Percentiles rank a stretch among this genome's conserved stretches.
phyloP scores from a whole-genome alignment of 2,888 invertebrate species.

The Eupithecia vulgata region DNA sequence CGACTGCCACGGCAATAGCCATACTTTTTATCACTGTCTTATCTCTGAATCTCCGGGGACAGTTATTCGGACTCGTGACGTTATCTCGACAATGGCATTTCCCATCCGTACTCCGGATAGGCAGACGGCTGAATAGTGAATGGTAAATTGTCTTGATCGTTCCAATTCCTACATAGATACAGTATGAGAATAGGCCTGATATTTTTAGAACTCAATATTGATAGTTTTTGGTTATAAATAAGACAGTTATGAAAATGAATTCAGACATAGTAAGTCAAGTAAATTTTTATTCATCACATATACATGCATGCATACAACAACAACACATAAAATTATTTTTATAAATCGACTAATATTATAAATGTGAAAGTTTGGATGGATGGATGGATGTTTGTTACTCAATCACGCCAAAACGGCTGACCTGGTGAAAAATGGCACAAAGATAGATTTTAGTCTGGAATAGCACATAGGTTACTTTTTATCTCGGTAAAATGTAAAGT shows the following conservation, averaged over 20 bases:
- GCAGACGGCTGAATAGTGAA: slow-evolving; percentile 22
- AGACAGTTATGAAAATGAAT: neutral
- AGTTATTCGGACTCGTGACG: slow-evolving; percentile 31
- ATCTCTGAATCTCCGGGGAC: slow-evolving; percentile 29
- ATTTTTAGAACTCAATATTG: neutral
- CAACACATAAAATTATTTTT: too few species aligned
- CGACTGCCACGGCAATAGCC: slow-evolving; percentile 15
- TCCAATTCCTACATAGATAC: neutral
- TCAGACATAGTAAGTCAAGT: too few species aligned
- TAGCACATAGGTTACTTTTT: too few species aligned
- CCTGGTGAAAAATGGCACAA: too few species aligned
- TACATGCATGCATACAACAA: too few species aligned
- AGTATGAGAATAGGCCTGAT: neutral
- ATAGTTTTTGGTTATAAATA: neutral
- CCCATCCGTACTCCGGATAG: slow-evolving; percentile 20
- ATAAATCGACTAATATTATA: too few species aligned
- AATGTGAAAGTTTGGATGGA: too few species aligned
- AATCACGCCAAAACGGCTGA: too few species aligned
- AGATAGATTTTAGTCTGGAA: too few species aligned
- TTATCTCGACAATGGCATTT: slow-evolving; percentile 32
- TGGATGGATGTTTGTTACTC: too few species aligned
- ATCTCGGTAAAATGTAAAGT: too few species aligned
- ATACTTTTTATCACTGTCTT: slow-evolving; percentile 16
- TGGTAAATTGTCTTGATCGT: slow-evolving; percentile 6
- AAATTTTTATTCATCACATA: too few species aligned